Conservation (phyloP, 23 tunicate species). For the Phallusia fumigata region DNA sequence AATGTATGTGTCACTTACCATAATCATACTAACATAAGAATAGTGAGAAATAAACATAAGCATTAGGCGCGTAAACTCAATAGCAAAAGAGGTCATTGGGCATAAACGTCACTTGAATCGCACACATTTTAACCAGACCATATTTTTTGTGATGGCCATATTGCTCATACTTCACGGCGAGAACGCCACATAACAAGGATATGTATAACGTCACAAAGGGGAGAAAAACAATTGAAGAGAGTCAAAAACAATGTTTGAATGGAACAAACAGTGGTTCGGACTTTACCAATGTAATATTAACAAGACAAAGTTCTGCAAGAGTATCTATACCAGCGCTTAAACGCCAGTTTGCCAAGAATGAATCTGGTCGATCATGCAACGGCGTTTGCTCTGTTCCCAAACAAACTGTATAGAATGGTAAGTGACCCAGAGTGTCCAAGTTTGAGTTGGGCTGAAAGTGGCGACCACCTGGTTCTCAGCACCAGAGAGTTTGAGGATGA, state of each 20-base stretch:
- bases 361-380: slow-evolving; percentile 41
- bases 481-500: slow-evolving; percentile 68
- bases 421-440: slow-evolving; percentile 50
- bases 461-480: slow-evolving; percentile 57
- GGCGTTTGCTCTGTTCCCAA: slow-evolving; percentile 55
- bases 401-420: slow-evolving; percentile 62
- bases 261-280: neutral
- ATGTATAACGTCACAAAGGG: neutral
- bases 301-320: no score
- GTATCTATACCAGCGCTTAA: neutral
- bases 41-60: no score
- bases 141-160: no score
- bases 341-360: neutral
- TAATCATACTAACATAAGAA: no score
- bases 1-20: no score
- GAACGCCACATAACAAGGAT: neutral
- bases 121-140: no score
- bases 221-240: slow-evolving; percentile 7
- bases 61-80: neutral
- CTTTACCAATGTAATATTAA: neutral
- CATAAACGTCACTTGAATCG: no score
- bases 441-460: slow-evolving; percentile 56
- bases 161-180: no score
- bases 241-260: slow-evolving; percentile 13
- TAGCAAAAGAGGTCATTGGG: no score